Conservation (phyloP, 2,888 invertebrate genomes). For the Arge pagana region DNA sequence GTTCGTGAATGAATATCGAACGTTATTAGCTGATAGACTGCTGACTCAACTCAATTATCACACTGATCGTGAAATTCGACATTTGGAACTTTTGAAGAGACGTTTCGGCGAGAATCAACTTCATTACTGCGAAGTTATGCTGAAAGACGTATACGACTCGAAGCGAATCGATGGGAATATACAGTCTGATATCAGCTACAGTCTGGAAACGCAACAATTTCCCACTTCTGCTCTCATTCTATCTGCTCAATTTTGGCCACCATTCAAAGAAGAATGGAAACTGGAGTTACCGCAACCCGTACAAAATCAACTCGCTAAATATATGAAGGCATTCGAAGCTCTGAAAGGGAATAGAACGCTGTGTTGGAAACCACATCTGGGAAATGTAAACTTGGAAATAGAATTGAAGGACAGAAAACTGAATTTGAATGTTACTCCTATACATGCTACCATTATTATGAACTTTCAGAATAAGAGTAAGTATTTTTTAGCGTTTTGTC, state of each 20-base stretch:
- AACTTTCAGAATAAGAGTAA: constrained; percentile 87
- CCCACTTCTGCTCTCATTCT: constrained; percentile 84
- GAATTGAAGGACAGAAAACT: constrained; percentile 82
- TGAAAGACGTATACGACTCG: constrained; percentile 96
- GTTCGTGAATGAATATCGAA: constrained; percentile 97
- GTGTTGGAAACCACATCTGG: constrained; percentile 92
- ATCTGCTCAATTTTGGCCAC: constrained; percentile 99
- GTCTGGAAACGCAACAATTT: constrained; percentile 61
- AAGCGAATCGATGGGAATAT: constrained; percentile 88
- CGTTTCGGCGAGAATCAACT: constrained; percentile 95
- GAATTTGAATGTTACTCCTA: constrained; percentile 85
- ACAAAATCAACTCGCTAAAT: constrained; percentile 79
- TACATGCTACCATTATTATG: constrained; percentile 92
- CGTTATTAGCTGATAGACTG: constrained; percentile 87
- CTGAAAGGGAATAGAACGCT: constrained; percentile 91
- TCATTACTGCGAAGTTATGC: constrained; percentile 98
- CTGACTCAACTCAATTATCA: constrained; percentile 84
- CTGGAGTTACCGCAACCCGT: constrained; percentile 83
- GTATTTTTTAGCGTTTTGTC: constrained; percentile 31
- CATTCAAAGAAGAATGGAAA: constrained; percentile 89
- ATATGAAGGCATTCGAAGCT: constrained; percentile 88
- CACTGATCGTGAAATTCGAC: constrained; percentile 87
- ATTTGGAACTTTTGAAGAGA: constrained; percentile 90
- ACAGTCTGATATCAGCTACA: constrained; percentile 71
- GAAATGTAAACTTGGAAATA: constrained; percentile 87